Percentiles rank a stretch among this genome's conserved stretches.
Conservation (phyloP, 2,888 invertebrate species). For the Hyles lineata region DNA sequence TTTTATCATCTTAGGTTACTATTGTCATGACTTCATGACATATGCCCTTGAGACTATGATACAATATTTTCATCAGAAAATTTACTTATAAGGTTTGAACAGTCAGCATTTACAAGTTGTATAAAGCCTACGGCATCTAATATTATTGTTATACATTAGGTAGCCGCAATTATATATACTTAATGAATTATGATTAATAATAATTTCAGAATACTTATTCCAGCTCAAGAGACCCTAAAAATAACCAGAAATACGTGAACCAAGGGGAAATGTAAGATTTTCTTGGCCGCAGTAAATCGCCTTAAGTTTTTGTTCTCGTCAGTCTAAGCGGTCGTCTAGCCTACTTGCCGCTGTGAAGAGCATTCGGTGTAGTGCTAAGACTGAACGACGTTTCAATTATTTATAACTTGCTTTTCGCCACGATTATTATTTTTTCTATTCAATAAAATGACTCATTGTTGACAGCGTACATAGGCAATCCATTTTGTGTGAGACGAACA, state of each 20-base stretch:
- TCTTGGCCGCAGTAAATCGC: constrained; percentile 5
- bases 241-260: not conserved
- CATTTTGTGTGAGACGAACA: too few species aligned
- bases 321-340: not conserved
- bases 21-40: not conserved
- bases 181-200: too few species aligned
- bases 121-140: too few species aligned
- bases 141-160: too few species aligned
- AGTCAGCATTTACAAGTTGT: too few species aligned
- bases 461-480: too few species aligned
- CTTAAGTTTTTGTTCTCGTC: constrained; percentile 15
- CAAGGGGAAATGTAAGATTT: not conserved
- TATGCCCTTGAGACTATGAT: too few species aligned
- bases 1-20: not conserved
- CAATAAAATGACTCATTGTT: too few species aligned
- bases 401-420: not conserved
- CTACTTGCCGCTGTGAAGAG: not conserved
- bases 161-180: too few species aligned
- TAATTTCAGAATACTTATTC: too few species aligned
- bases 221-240: too few species aligned
- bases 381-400: not conserved
- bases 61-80: not conserved
- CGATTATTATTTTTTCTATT: not conserved
- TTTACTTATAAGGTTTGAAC: not conserved
- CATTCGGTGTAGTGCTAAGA: not conserved